phyloP scores from a whole-genome alignment of 2,797 vertebrate species.

The Enteromius treurensis region DNA sequence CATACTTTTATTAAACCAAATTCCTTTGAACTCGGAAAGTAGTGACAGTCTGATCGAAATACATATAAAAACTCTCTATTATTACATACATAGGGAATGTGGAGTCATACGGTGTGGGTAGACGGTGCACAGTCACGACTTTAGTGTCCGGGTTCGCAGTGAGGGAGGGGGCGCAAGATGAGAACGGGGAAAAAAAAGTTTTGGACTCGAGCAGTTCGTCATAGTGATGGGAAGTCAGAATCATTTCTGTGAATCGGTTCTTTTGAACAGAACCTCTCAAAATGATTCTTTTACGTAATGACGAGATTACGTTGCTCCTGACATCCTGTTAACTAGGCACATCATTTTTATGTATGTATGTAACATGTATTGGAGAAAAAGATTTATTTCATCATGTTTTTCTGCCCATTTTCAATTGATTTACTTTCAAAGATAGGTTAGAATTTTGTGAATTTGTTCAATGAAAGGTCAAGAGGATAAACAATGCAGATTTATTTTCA shows the following conservation, averaged over 20 bases:
- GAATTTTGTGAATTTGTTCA: too few species aligned
- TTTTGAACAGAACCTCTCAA: neutral
- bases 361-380: too few species aligned
- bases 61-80: neutral
- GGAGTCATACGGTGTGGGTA: neutral
- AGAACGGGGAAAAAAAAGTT: constrained; percentile 41
- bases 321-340: neutral
- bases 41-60: neutral
- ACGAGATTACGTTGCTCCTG: neutral
- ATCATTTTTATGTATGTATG: too few species aligned
- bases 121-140: neutral
- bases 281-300: constrained; percentile 10
- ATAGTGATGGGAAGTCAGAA: neutral
- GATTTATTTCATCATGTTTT: too few species aligned
- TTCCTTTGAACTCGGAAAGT: constrained; percentile 34
- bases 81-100: neutral
- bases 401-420: too few species aligned
- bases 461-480: too few species aligned
- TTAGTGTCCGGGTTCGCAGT: constrained; percentile 13
- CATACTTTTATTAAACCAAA: constrained; percentile 64
- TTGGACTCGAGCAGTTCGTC: constrained; percentile 1
- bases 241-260: constrained; percentile 11
- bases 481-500: too few species aligned
- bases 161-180: constrained; percentile 25
- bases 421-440: too few species aligned